Evolutionary conservation across 2,797 vertebrate genomes (phyloP), one percentile per base, ranked within the genome.

Genomic region (Sebastes goodei): DNA sequence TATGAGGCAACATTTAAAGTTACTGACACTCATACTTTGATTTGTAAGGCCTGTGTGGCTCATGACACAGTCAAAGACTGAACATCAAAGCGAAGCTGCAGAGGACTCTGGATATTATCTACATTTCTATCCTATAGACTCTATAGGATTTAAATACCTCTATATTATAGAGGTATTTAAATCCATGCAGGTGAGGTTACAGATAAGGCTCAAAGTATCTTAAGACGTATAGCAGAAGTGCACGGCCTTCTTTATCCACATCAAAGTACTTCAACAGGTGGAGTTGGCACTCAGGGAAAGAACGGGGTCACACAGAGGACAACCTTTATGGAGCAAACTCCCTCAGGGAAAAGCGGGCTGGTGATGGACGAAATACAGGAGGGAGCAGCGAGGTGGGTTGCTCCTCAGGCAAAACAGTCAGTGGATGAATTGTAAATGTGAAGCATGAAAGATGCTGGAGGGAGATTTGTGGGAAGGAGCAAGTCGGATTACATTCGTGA

Each of bases 251-350:
- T 78, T 63, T 23, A 33, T 70, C 60, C n/a, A 56, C 55, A 64
- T 69, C 30, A 42, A 68, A 59, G 71, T 9, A 33, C 3, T 27
- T 76, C 14, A 62, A 60, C 56, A 72, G 29, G 63, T 78, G 29
- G 5, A 70, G 15, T 2, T 61, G 30, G 56, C 32, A 55, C 14
- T 33, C 21, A 33, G 29, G 10, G 11, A 57, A 62, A 53, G 46
- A 65, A 38, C 21, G 11, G 57, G 65, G 69, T 76, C 35, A 56
- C 32, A 57, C 60, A 74, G 52, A 86, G 59, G 67, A 5, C 5
- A 76, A 14, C 6, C 20, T 69, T 70, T 46, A 59, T 27, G 33
- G 27, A 65, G 76, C 32, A 67, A 71, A 71, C 29, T 21, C 72
- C 85, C 23, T n/a, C 14, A 27, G 29, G 63, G 9, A 65, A 64